phyloP scores from a whole-genome alignment of 1,140 invertebrate species.

The Musca vetustissima region DNA sequence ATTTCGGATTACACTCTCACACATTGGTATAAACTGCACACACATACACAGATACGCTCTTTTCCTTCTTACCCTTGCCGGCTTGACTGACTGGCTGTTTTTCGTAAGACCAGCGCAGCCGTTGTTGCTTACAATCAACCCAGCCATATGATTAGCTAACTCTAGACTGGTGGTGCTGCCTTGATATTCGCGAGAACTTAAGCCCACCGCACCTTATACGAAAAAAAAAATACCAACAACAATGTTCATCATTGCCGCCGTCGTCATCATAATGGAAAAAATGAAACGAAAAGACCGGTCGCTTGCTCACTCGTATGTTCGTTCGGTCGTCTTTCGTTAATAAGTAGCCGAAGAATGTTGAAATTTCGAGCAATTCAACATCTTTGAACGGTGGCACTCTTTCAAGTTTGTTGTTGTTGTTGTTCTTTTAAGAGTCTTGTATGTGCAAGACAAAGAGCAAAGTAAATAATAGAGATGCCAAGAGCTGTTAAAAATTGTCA shows the following conservation, averaged over 20 bases:
- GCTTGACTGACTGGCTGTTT: too few species aligned
- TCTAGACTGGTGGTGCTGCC: conserved; percentile 12
- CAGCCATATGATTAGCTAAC: conserved; percentile 21
- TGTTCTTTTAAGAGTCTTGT: too few species aligned
- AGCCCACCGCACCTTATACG: conserved; percentile 13
- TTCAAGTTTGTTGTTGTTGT: too few species aligned
- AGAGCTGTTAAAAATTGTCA: too few species aligned
- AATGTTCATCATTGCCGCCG: too few species aligned
- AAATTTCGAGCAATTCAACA: too few species aligned
- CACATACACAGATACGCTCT: background rate
- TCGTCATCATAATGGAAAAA: too few species aligned
- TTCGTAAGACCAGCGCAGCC: too few species aligned
- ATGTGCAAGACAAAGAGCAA: too few species aligned
- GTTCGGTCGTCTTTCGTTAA: background rate
- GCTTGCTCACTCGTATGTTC: background rate
- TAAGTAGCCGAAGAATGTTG: too few species aligned
- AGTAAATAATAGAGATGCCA: too few species aligned
- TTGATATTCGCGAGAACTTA: conserved; percentile 15
- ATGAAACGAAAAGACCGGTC: conserved; percentile 14
- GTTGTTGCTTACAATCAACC: background rate
- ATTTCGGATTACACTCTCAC: conserved; percentile 1
- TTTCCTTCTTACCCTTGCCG: background rate
- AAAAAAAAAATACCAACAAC: background rate
- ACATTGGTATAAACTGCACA: background rate
- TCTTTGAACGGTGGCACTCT: too few species aligned